These are phyloP conservation scores for Blastobasis lacticolella DNA, from an alignment of 2,888 invertebrate genomes.

Conservation along the genomic window DNA sequence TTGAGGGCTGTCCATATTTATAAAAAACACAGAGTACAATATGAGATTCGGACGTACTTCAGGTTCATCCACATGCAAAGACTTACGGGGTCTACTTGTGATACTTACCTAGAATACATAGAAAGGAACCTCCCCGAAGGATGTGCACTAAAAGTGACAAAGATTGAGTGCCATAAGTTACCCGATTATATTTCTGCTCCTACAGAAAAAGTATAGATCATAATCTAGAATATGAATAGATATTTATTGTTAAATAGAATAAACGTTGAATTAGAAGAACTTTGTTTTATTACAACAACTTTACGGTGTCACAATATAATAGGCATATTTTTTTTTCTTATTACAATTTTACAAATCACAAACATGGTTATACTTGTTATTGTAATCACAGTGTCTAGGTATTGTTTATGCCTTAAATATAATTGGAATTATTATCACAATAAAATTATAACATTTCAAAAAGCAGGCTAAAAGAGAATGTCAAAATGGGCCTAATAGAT, in stretches of 20 bases:
- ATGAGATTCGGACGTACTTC: constrained; percentile 95
- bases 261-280: constrained; percentile 19
- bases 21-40: constrained; percentile 96
- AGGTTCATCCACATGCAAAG: constrained; percentile 86
- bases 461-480: too few relatives aligned
- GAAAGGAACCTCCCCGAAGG: constrained; percentile 98
- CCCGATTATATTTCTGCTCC: constrained; percentile 72
- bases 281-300: constrained; percentile 8
- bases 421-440: too few relatives aligned
- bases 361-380: too few relatives aligned
- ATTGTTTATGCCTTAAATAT: too few relatives aligned
- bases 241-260: constrained; percentile 19
- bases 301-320: not conserved
- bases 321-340: too few relatives aligned
- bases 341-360: too few relatives aligned
- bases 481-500: too few relatives aligned
- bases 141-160: constrained; percentile 92
- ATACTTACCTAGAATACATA: constrained; percentile 96
- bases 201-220: constrained; percentile 22
- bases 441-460: too few relatives aligned
- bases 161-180: constrained; percentile 76
- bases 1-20: constrained; percentile 91
- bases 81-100: constrained; percentile 95
- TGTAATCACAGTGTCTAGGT: too few relatives aligned
- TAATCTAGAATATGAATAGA: constrained; percentile 16